Conservation (phyloP, 2,113 vertebrate species). For the Petrocephalus zakoni region DNA sequence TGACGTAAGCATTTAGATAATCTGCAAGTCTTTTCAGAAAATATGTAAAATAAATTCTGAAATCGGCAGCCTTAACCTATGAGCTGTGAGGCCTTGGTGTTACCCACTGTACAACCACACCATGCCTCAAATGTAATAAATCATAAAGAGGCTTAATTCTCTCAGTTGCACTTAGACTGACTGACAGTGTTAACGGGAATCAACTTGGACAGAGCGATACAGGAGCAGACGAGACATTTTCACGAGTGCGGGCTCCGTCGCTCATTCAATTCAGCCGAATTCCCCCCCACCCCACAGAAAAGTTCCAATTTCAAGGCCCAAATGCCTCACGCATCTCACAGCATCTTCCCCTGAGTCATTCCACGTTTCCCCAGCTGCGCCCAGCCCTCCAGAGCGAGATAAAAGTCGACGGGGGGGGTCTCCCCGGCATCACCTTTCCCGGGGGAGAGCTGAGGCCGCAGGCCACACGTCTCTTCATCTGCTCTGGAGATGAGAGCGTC, state of each 20-base stretch:
- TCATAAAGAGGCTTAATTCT: background rate
- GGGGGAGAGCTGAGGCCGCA: background rate
- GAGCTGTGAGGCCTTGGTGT: background rate
- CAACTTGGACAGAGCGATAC: background rate
- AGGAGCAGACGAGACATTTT: background rate
- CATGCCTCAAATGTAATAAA: background rate
- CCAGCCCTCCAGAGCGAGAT: background rate
- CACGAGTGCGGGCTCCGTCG: background rate
- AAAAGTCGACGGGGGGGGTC: background rate
- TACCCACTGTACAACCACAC: background rate
- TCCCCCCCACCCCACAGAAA: background rate
- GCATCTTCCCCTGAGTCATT: background rate
- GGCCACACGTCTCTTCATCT: background rate
- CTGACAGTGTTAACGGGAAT: background rate
- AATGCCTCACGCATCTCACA: slow-evolving; percentile 6
- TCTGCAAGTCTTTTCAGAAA: background rate
- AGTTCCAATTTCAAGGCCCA: slow-evolving; percentile 9
- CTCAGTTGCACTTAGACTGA: background rate
- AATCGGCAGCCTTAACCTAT: background rate
- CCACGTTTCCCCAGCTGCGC: background rate
- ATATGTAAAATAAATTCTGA: too few species aligned
- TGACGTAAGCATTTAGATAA: background rate
- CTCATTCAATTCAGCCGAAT: background rate
- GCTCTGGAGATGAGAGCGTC: background rate
- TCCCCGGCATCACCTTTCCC: background rate